phyloP scores from a whole-genome alignment of 1,140 invertebrate species.

The Maconellicoccus hirsutus region DNA sequence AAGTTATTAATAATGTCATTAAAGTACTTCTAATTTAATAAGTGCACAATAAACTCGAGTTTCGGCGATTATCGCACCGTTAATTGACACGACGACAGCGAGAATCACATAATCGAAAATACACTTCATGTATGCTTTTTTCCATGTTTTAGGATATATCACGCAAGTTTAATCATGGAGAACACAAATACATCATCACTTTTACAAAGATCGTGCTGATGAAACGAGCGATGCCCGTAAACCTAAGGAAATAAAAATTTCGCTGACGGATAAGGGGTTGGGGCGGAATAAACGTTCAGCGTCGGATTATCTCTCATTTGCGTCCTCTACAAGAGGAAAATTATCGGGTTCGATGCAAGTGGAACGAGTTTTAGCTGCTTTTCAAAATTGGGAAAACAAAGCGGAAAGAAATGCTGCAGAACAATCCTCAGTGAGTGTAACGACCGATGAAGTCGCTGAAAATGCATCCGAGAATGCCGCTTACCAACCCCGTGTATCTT shows the following conservation, averaged over 20 bases:
- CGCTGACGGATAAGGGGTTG: background rate
- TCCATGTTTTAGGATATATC: background rate
- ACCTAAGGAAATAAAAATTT: background rate
- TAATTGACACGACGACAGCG: no score
- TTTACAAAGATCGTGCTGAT: background rate
- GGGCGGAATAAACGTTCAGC: background rate
- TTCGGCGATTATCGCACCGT: no score
- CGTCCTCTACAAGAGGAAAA: background rate
- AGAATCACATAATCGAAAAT: no score
- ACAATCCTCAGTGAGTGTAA: background rate
- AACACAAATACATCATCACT: background rate
- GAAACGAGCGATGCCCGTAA: background rate
- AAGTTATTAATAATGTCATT: no score
- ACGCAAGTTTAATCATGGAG: background rate
- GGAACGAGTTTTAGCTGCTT: conserved; percentile 10
- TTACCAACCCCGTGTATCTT: background rate
- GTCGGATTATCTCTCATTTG: background rate
- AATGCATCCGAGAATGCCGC: background rate
- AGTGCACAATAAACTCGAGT: no score
- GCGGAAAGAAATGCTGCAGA: conserved; percentile 9
- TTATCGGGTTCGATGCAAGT: conserved; percentile 14
- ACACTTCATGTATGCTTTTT: background rate
- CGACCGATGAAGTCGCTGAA: background rate
- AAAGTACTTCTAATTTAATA: no score
- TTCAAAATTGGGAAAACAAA: conserved; percentile 17